A percentile compares a stretch with the other conserved stretches of the same genome.
Conservation (phyloP, 2,797 vertebrate genomes). For the Pogoniulus pusillus region DNA sequence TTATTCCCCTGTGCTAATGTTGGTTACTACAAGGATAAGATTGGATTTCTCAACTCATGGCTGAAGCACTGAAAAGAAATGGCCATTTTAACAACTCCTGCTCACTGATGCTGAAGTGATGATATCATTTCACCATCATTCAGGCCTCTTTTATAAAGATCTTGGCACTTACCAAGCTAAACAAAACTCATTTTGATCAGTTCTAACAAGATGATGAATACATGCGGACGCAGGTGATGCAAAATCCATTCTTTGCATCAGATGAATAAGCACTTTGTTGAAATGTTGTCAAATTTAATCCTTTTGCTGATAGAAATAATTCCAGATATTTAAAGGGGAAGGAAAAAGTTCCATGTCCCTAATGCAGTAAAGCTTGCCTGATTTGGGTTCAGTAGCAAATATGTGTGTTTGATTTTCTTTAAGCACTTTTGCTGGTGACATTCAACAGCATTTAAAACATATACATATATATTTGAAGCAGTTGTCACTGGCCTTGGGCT, state of each 20-base stretch:
- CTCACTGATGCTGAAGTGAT: constrained; percentile 53
- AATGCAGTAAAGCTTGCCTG: neutral
- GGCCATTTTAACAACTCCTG: constrained; percentile 50
- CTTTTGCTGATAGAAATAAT: neutral
- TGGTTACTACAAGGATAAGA: constrained; percentile 17
- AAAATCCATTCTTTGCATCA: constrained; percentile 48
- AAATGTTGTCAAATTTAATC: constrained; percentile 25
- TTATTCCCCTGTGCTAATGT: constrained; percentile 40
- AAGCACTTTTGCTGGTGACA: neutral
- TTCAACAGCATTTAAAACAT: neutral
- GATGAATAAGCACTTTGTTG: constrained; percentile 21
- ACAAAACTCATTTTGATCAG: constrained; percentile 51
- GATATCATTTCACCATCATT: constrained; percentile 34
- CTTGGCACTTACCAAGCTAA: constrained; percentile 28
- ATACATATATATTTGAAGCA: neutral
- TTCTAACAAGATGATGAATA: constrained; percentile 66
- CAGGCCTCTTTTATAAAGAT: constrained; percentile 37
- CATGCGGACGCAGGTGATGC: neutral
- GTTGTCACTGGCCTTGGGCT: neutral
- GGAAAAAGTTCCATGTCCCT: neutral
- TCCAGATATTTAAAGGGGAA: constrained; percentile 9
- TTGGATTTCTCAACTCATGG: constrained; percentile 56
- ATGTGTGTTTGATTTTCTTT: neutral
- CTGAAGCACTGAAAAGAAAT: constrained; percentile 60
- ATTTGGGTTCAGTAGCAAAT: neutral